Percentiles rank a stretch among this genome's conserved stretches.
Conservation (phyloP, 2,113 vertebrate species). For the Barnardius zonarius region DNA sequence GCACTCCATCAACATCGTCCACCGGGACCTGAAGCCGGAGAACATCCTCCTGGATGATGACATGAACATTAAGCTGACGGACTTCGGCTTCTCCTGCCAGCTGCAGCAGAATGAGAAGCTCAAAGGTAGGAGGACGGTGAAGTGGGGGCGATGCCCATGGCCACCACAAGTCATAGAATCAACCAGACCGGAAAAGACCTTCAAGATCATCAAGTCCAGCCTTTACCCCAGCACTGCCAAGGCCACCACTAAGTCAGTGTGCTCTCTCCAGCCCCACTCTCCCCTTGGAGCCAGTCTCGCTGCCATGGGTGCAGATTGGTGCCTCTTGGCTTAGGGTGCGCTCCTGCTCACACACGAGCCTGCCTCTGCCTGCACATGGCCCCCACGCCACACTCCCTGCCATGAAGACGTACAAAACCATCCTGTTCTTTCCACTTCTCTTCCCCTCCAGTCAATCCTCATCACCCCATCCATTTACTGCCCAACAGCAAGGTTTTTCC, state of each 20-base stretch:
- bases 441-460: neutral
- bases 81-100: slow-evolving; percentile 95
- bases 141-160: rapidly evolving
- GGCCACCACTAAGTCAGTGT: neutral
- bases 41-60: slow-evolving; percentile 94
- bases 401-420: neutral
- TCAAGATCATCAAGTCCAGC: neutral
- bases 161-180: rapidly evolving
- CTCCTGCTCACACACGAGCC: neutral
- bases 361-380: neutral
- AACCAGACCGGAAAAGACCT: neutral
- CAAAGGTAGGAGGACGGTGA: slow-evolving; percentile 72
- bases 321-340: neutral
- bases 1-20: slow-evolving; percentile 89
- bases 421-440: neutral
- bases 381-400: neutral
- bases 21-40: slow-evolving; percentile 95
- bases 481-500: neutral
- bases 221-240: neutral
- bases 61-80: slow-evolving; percentile 96
- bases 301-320: rapidly evolving
- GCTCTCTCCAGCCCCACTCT: neutral
- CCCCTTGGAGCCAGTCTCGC: neutral
- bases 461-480: neutral
- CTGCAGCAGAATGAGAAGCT: slow-evolving; percentile 78